Evolutionary conservation across 2,888 invertebrate species (phyloP).

Genomic region (Mesorhabditis belari): DNA sequence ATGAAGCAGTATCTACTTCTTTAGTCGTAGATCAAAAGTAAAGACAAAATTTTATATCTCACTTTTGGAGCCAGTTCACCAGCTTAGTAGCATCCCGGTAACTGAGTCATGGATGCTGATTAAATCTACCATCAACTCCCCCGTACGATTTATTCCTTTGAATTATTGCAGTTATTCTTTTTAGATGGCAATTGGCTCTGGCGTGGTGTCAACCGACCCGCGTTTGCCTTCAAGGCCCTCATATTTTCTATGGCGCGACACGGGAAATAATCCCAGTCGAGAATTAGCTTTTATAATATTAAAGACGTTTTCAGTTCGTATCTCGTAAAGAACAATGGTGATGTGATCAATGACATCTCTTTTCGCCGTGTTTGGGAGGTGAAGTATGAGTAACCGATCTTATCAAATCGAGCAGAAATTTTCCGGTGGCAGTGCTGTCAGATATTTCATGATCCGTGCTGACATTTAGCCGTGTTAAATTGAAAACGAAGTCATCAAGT

Average conservation of each 20-base stretch:
- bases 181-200: constrained; percentile 21
- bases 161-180: neutral
- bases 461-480: constrained; percentile 27
- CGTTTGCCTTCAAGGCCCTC: constrained; percentile 62
- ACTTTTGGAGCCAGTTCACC: no score
- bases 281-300: no score
- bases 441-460: constrained; percentile 21
- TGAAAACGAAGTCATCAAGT: constrained; percentile 23
- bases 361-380: neutral
- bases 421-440: constrained; percentile 23
- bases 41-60: no score
- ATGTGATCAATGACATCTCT: constrained; percentile 26
- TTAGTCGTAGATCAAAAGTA: no score
- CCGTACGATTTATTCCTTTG: no score
- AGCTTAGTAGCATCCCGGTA: no score
- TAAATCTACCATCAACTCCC: no score
- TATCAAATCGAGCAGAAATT: no score
- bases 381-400: no score
- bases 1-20: no score
- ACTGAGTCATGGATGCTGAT: no score
- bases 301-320: constrained; percentile 22
- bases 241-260: constrained; percentile 69
- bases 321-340: constrained; percentile 26
- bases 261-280: constrained; percentile 65
- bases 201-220: constrained; percentile 79